These are phyloP conservation scores for Limnephilus marmoratus DNA, from an alignment of 2,888 invertebrate species.

Conservation along the genomic window DNA sequence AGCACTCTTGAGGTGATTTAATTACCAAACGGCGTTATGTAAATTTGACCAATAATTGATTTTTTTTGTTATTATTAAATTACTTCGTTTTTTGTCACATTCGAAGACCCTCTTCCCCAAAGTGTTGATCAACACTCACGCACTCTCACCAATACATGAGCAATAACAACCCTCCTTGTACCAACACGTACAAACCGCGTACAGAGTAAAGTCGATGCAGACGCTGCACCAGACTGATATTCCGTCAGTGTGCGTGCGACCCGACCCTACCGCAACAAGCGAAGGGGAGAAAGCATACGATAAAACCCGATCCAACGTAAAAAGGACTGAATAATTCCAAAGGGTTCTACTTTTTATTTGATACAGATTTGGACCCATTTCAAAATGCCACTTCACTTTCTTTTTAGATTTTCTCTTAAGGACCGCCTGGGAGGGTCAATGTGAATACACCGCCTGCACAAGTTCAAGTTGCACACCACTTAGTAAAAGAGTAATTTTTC, in stretches of 20 bases:
- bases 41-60: too few species aligned
- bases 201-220: conserved; percentile 24
- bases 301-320: neutral
- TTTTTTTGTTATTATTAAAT: neutral
- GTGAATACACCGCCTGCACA: conserved; percentile 38
- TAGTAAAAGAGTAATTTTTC: conserved; percentile 29
- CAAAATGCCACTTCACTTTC: neutral
- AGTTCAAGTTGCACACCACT: conserved; percentile 47
- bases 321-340: conserved; percentile 9
- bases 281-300: neutral
- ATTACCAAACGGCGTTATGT: too few species aligned
- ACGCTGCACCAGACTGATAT: conserved; percentile 49
- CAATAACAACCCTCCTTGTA: conserved; percentile 48
- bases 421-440: conserved; percentile 43
- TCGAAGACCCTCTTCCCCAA: neutral
- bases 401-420: neutral
- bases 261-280: conserved; percentile 33
- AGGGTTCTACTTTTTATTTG: neutral
- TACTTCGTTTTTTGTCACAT: neutral
- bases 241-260: conserved; percentile 44
- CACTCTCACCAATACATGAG: neutral
- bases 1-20: too few species aligned
- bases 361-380: neutral
- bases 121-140: conserved; percentile 46
- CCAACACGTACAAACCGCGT: neutral